Percentiles rank a stretch among this genome's conserved stretches.
Evolutionary conservation across 2,113 vertebrate genomes (phyloP).

Genomic region (Pipa parva): DNA sequence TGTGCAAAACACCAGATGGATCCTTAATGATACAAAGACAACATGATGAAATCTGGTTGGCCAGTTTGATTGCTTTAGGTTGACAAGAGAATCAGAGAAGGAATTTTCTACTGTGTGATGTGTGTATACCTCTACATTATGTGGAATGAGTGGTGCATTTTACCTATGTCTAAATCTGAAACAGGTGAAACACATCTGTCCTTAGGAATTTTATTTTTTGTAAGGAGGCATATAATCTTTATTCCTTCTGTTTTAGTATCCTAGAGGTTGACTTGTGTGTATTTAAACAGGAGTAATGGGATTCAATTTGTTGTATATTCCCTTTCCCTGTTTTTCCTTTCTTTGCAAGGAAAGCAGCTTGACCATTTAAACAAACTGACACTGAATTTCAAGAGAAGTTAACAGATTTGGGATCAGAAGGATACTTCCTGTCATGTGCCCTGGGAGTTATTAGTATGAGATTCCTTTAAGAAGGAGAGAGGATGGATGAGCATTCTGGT

Average conservation of each 20-base stretch:
- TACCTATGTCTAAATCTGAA: neutral
- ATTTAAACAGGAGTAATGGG: neutral
- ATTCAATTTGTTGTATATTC: slow-evolving; percentile 3
- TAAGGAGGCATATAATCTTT: neutral
- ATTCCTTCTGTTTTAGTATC: neutral
- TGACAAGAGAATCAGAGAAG: too few relatives aligned
- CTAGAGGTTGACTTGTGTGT: neutral
- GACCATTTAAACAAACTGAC: slow-evolving; percentile 35
- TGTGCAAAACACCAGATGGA: too few relatives aligned
- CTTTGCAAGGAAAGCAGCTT: slow-evolving; percentile 26
- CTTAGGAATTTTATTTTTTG: too few relatives aligned
- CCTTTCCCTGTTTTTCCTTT: neutral
- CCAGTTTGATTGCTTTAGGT: too few relatives aligned
- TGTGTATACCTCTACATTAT: too few relatives aligned
- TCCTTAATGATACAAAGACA: too few relatives aligned
- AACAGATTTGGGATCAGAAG: slow-evolving; percentile 27
- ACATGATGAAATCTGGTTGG: too few relatives aligned
- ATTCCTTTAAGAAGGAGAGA: slow-evolving; percentile 17
- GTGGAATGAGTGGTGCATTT: neutral
- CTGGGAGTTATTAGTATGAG: slow-evolving; percentile 30
- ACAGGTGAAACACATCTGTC: too few relatives aligned
- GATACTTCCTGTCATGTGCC: slow-evolving; percentile 37
- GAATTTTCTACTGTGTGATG: too few relatives aligned
- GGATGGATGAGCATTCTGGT: slow-evolving; percentile 29
- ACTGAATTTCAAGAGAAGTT: slow-evolving; percentile 17